Evolutionary conservation across 2,113 vertebrate genomes (phyloP), one percentile per base, ranked within the genome.

Genomic region (Erythrolamprus reginae): DNA sequence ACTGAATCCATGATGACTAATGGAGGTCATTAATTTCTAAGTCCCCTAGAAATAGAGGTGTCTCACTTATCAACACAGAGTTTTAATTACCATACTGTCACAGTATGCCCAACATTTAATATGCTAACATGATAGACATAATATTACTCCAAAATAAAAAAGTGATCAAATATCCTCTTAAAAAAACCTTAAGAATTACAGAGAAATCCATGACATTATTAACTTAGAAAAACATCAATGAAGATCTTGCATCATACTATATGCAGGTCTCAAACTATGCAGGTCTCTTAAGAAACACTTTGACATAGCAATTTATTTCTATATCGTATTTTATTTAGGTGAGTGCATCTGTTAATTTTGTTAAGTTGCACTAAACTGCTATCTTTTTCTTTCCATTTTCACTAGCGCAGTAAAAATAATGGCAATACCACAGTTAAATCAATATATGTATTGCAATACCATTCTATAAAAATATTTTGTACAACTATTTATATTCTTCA

Each of bases 371-470:
- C 19, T 48, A 83, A 90, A 92, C 33, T 91, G 38, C 45, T 87
- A 90, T 17, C 47, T 70, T 87, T 87, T 83, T 83, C 45, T 89
- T 89, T 51, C 65, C 65, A 51, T 24, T 83, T 89, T 24, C 84
- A 92, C 86, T 77, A 38, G 88, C 84, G 65, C 47, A 87, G 89
- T 48, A 87, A 10, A 82, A 92, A 82, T 88, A 91, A 88, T 84
- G 82, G 53, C 45, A 88, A 88, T 56, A 88, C 45, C 17, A 52
- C 86, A 84, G 87, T 58, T 91, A 91, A 88, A 52, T 91, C 53
- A 50, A 88, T 88, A 83, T 89, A 92, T 89, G 89, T 86, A 89
- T 61, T 61, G 56, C 26, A 7, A 89, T 50, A 10, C 42, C 65
- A 61, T 65, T 83, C 77, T 90, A 13, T 83, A 26, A 13, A 15